Evolutionary conservation across 2,888 invertebrate species (phyloP), one percentile per base, ranked within the genome.

Genomic region (Drosophila kambysellisi): DNA sequence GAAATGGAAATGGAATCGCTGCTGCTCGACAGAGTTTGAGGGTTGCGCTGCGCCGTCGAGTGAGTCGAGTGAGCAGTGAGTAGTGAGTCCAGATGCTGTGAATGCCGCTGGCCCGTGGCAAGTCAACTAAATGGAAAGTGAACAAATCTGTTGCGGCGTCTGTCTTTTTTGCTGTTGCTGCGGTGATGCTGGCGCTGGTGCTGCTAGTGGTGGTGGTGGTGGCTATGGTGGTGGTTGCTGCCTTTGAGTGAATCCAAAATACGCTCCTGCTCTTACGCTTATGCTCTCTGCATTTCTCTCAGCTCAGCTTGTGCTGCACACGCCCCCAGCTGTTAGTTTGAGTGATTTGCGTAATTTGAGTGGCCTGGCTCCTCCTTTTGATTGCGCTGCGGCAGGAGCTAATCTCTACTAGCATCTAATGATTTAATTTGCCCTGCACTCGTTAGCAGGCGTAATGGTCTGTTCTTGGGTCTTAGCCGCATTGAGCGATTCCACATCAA

Each of bases 391-490:
- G 51, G 63, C 70, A 61, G 61, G 32, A 59, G 25, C 73, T 86
- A 82, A 86, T 86, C 85, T 86, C 74, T 76, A 74, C 80, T 88
- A 91, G 86, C 83, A 91, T 91, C 92, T 93, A 93, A 93, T 93
- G 92, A 93, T 93, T 93, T 93, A 93, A 93, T 93, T 92, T 92
- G 92, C 91, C 91, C 88, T 90, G 91, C 90, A 90, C 92, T 92
- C 92, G 92, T 92, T 92, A 91, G 91, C 87, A 91, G 86, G 89
- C 91, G 92, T 92, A 92, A 92, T 92, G 92, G 92, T 91, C 89
- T 92, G 91, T 91, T 89, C 88, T 75, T 76, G 76, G 82, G 88
- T 79, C 88, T 91, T 84, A 82, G 79, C 82, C 76, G 70, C 82
- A 70, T 59, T 62, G 61, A 60, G 76, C 54, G 67, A 41, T 50